Conservation (phyloP, 1,140 invertebrate genomes). For the Zaprionus inermis region DNA sequence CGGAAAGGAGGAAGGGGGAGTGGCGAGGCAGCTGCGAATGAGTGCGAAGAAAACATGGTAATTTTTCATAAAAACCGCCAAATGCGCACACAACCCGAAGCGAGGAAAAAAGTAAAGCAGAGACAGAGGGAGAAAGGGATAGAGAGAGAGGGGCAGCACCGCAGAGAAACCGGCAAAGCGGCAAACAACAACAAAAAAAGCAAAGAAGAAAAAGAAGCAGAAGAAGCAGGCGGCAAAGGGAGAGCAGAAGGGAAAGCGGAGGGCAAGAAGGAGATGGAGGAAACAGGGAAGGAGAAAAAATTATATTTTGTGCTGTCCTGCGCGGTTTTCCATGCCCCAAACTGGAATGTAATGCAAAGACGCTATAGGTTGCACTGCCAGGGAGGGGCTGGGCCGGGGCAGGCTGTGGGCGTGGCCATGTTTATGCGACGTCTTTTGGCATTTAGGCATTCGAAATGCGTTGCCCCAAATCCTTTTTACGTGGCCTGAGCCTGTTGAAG, state of each 20-base stretch:
- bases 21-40: constrained; percentile 49
- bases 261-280: too few relatives aligned
- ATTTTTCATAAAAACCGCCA: constrained; percentile 83
- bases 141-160: neutral
- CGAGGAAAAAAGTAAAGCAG: constrained; percentile 27
- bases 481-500: constrained; percentile 51
- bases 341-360: constrained; percentile 70
- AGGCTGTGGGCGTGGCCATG: constrained; percentile 45
- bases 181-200: constrained; percentile 47
- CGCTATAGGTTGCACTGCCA: constrained; percentile 24
- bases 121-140: too few relatives aligned
- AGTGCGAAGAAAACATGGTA: constrained; percentile 81
- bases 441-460: constrained; percentile 81
- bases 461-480: constrained; percentile 77
- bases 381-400: constrained; percentile 28
- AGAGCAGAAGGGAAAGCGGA: neutral
- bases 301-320: constrained; percentile 43
- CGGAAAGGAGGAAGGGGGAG: neutral
- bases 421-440: constrained; percentile 81
- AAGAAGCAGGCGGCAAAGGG: neutral
- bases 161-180: constrained; percentile 50
- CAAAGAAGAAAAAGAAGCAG: neutral
- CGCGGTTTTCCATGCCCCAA: constrained; percentile 25
- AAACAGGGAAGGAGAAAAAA: constrained; percentile 15
- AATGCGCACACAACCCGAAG: constrained; percentile 80